phyloP scores from a whole-genome alignment of 1,140 invertebrate genomes.

The Pseudachorutes palmiensis region DNA sequence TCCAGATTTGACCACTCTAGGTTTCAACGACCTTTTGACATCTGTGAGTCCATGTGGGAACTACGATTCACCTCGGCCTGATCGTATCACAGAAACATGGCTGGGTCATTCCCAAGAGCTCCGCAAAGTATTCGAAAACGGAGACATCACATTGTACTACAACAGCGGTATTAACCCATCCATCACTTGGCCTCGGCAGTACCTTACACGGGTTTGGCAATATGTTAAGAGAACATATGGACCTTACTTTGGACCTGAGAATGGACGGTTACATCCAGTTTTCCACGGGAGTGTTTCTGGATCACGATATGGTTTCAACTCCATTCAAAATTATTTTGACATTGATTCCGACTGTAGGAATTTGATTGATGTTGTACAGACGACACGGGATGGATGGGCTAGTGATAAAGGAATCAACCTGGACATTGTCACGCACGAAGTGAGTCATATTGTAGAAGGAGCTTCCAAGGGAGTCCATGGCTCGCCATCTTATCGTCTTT shows the following conservation, averaged over 20 bases:
- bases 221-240: background rate
- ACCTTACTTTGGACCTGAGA: background rate
- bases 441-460: slow-evolving; percentile 33
- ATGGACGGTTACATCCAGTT: background rate
- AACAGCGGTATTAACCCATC: background rate
- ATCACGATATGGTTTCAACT: background rate
- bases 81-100: background rate
- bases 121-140: background rate
- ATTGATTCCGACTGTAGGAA: background rate
- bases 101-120: background rate
- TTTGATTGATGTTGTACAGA: background rate
- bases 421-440: slow-evolving; percentile 31
- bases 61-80: background rate
- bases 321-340: background rate
- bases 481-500: slow-evolving; percentile 30
- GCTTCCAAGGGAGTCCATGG: slow-evolving; percentile 20
- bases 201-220: background rate
- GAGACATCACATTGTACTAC: background rate
- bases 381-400: slow-evolving; percentile 16
- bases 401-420: slow-evolving; percentile 17
- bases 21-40: background rate
- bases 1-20: background rate
- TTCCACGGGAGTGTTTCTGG: background rate
- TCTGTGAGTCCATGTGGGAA: background rate
- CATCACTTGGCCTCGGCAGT: background rate